These are phyloP conservation scores for Cyprinodon diabolis DNA, from an alignment of 2,797 vertebrate species.

Conservation along the genomic window DNA sequence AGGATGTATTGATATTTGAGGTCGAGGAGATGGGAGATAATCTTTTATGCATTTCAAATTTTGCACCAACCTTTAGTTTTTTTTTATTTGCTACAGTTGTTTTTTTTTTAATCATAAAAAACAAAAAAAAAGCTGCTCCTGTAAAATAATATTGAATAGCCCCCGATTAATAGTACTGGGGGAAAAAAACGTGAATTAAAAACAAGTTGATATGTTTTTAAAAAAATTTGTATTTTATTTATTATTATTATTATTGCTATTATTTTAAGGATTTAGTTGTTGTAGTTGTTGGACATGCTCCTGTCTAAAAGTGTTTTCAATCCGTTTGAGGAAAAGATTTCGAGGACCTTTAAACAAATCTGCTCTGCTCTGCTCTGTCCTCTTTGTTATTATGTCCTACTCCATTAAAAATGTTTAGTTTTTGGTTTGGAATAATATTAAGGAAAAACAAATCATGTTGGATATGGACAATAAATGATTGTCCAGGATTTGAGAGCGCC, in stretches of 20 bases:
- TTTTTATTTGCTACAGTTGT: not conserved
- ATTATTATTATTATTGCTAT: too few species aligned
- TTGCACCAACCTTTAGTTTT: not conserved
- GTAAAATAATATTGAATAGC: not conserved
- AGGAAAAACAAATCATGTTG: constrained; percentile 67
- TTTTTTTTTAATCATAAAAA: too few species aligned
- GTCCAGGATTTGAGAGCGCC: constrained; percentile 76
- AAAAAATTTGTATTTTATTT: too few species aligned
- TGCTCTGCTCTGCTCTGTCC: not conserved
- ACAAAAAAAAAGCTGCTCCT: not conserved
- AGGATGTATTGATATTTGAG: not conserved
- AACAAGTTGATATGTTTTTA: not conserved
- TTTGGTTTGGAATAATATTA: not conserved
- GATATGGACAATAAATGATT: constrained; percentile 75
- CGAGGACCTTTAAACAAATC: not conserved
- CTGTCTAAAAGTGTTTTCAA: not conserved
- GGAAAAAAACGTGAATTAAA: not conserved
- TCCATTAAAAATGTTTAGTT: constrained; percentile 47
- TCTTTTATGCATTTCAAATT: not conserved
- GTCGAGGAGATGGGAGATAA: not conserved
- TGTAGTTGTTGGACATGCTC: not conserved
- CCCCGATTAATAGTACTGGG: not conserved
- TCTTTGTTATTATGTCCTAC: constrained; percentile 52
- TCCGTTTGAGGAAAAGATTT: not conserved
- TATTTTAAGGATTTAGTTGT: too few species aligned